Evolutionary conservation across 2,797 vertebrate genomes (phyloP), one percentile per base, ranked within the genome.

Genomic region (Falco columbarius): DNA sequence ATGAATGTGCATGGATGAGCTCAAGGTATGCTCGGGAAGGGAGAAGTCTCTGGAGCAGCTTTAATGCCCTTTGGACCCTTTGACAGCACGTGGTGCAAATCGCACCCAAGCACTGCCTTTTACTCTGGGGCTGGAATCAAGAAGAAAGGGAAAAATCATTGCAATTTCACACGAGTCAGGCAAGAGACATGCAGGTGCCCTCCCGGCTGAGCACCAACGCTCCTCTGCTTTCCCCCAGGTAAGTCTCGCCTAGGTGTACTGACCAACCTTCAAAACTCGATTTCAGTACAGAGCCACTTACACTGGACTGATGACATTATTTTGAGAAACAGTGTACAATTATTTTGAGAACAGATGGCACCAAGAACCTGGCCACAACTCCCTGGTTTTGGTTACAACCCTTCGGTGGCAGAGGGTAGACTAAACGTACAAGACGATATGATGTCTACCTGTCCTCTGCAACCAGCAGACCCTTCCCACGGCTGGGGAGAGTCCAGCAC

Each of bases 371-470:
- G 32, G 27, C 32, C 42, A 27, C 30, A 20, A 22, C 8, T 26
- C 44, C 76, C 51, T 34, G 0, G 4, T 86, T 86, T 51, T 0
- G 2, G 12, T 9, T 29, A 51, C 4, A 2, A 34, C 56, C 49
- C 51, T 46, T 40, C 0, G 7, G n/a, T 12, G 44, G 70, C 56
- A 46, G 16, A 51, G 32, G 13, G 32, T 0, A 9, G 46, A 12
- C 24, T 3, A 10, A 59, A 59, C 0, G 22, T 8, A 23, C 36
- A 22, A 5, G 51, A 54, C 34, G 29, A 36, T 0, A 3, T 0
- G 7, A 49, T 0, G 9, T n/a, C 59, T 8, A 1, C 26, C 65
- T 17, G 47, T n/a, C 54, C 47, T 38, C 55, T 40, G 14, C 38
- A 34, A 8, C 61, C 63, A 34, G 26, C 23, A 0, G 20, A 29